phyloP scores from a whole-genome alignment of 1,140 invertebrate genomes.

The Drosophila melanogaster region DNA sequence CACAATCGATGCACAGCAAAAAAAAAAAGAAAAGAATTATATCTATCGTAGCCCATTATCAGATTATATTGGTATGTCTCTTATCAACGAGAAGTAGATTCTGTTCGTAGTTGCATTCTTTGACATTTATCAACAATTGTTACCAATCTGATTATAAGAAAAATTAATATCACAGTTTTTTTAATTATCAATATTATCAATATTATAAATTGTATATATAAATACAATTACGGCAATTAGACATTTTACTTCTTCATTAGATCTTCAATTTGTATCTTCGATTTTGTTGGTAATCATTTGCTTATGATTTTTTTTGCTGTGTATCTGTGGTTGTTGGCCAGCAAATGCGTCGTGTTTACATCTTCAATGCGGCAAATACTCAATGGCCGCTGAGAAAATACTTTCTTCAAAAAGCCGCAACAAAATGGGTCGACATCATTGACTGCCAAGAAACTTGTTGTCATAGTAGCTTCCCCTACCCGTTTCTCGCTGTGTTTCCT shows the following conservation, averaged over 20 bases:
- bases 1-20: slow-evolving; percentile 42
- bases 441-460: slow-evolving; percentile 52
- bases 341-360: slow-evolving; percentile 41
- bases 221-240: too few species aligned
- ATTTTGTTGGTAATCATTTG: background rate
- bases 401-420: slow-evolving; percentile 64
- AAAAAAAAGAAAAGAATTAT: background rate
- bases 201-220: too few species aligned
- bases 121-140: too few species aligned
- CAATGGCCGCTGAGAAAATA: slow-evolving; percentile 64
- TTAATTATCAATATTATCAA: too few species aligned
- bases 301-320: slow-evolving; percentile 11
- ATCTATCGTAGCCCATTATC: too few species aligned
- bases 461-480: slow-evolving; percentile 22
- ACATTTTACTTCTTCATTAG: too few species aligned
- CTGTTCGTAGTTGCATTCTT: too few species aligned
- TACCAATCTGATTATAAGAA: too few species aligned
- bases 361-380: slow-evolving; percentile 36
- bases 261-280: too few species aligned
- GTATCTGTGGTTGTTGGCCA: slow-evolving; percentile 31
- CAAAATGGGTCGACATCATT: slow-evolving; percentile 74
- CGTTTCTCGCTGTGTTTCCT: slow-evolving; percentile 24
- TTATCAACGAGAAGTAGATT: too few species aligned
- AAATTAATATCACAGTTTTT: too few species aligned
- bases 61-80: too few species aligned